Conservation (phyloP, 2,888 invertebrate genomes). For the Laspeyria flexula region DNA sequence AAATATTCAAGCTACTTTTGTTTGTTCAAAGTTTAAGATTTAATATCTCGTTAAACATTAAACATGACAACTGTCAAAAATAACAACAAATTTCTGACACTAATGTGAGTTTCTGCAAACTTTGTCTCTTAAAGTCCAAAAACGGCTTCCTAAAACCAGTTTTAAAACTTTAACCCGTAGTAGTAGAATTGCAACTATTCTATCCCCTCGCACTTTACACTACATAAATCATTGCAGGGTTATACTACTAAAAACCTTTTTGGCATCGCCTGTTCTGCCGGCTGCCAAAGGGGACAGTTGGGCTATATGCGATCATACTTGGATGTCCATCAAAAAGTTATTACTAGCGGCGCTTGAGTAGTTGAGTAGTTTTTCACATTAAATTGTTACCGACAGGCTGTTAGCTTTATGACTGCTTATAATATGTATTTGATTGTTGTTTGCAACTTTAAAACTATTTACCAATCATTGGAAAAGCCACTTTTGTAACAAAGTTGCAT, state of each 20-base stretch:
- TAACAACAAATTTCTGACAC: too few species aligned
- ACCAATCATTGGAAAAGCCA: too few species aligned
- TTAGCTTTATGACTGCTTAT: not conserved
- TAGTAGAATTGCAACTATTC: too few species aligned
- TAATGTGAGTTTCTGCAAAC: too few species aligned
- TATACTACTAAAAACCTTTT: constrained; percentile 45
- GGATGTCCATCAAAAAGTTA: constrained; percentile 58
- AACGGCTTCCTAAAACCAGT: too few species aligned
- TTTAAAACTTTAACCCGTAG: too few species aligned
- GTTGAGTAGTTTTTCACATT: constrained; percentile 36
- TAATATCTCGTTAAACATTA: too few species aligned
- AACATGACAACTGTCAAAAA: too few species aligned
- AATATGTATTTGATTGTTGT: not conserved
- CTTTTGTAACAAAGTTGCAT: too few species aligned
- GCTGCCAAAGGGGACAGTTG: constrained; percentile 54
- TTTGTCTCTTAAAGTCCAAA: too few species aligned
- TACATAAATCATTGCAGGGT: constrained; percentile 37
- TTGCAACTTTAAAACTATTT: not conserved
- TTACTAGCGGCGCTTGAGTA: constrained; percentile 34
- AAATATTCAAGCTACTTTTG: too few species aligned
- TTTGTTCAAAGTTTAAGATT: too few species aligned
- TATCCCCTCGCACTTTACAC: constrained; percentile 25
- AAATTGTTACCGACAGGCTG: constrained; percentile 28
- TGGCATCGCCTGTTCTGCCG: constrained; percentile 37
- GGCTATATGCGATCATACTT: constrained; percentile 48